These are phyloP conservation scores for Neopipo cinnamomea DNA, from an alignment of 2,113 vertebrate species.

Conservation along the genomic window DNA sequence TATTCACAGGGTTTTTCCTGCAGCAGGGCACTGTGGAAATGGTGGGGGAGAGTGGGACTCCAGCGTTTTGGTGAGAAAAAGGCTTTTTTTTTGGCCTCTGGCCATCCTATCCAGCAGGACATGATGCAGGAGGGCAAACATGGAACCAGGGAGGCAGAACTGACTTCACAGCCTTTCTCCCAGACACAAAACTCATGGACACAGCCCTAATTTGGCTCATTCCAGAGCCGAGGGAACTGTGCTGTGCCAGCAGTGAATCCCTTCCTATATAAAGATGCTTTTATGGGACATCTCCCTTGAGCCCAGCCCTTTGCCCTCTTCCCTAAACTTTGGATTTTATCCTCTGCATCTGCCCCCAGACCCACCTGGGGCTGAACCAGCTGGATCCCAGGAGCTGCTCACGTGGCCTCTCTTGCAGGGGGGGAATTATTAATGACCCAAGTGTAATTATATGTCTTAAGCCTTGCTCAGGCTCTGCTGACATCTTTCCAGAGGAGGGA, in stretches of 20 bases:
- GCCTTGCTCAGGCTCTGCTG: neutral
- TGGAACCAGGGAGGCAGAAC: neutral
- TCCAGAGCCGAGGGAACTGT: neutral
- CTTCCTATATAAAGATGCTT: neutral
- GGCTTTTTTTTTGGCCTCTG: neutral
- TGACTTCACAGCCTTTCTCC: neutral
- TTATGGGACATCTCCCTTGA: neutral
- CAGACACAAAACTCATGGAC: fast-evolving
- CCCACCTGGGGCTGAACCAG: neutral
- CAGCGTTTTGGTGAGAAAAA: neutral
- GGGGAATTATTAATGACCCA: conserved; percentile 54
- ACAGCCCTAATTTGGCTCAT: neutral
- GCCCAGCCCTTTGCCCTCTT: neutral
- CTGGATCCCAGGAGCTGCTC: neutral
- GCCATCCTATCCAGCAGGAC: fast-evolving
- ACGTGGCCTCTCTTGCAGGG: neutral
- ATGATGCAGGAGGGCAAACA: fast-evolving
- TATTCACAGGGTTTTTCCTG: fast-evolving
- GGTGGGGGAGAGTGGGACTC: fast-evolving
- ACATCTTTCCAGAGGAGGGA: conserved; percentile 23
- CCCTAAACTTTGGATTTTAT: neutral
- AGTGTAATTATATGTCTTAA: conserved; percentile 43
- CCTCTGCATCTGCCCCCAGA: neutral
- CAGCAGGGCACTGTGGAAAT: fast-evolving
- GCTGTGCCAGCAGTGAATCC: neutral